Percentiles rank a stretch among this genome's conserved stretches.
These are phyloP conservation scores for Salmo trutta DNA, from an alignment of 2,797 vertebrate species.

Conservation along the genomic window DNA sequence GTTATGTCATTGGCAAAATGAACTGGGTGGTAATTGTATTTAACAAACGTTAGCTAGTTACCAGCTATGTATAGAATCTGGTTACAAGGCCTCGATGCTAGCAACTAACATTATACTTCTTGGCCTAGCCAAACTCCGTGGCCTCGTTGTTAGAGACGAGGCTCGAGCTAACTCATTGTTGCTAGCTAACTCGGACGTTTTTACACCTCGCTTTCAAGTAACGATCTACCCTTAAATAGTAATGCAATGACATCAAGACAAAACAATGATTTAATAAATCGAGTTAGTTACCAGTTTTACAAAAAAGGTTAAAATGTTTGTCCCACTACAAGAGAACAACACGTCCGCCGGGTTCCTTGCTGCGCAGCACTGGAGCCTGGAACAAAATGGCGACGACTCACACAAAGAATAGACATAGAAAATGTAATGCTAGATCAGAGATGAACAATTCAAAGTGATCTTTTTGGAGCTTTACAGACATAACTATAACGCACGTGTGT, in stretches of 20 bases:
- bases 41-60: no score
- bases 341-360: not conserved
- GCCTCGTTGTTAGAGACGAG: not conserved
- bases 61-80: no score
- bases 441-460: not conserved
- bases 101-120: no score
- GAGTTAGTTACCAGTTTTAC: constrained; percentile 11
- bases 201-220: not conserved
- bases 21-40: no score
- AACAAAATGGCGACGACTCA: constrained; percentile 20
- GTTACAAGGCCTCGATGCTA: no score
- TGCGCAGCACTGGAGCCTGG: not conserved
- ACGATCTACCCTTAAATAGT: not conserved
- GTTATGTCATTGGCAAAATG: no score
- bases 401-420: not conserved
- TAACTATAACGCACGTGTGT: not conserved
- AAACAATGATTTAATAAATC: not conserved
- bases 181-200: not conserved
- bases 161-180: not conserved
- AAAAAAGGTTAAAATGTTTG: not conserved
- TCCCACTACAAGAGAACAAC: not conserved
- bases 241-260: not conserved
- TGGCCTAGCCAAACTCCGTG: no score
- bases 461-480: not conserved
- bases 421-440: not conserved